Percentiles rank a stretch among this genome's conserved stretches.
Evolutionary conservation across 2,797 vertebrate genomes (phyloP).

Genomic region (Falco rusticolus): DNA sequence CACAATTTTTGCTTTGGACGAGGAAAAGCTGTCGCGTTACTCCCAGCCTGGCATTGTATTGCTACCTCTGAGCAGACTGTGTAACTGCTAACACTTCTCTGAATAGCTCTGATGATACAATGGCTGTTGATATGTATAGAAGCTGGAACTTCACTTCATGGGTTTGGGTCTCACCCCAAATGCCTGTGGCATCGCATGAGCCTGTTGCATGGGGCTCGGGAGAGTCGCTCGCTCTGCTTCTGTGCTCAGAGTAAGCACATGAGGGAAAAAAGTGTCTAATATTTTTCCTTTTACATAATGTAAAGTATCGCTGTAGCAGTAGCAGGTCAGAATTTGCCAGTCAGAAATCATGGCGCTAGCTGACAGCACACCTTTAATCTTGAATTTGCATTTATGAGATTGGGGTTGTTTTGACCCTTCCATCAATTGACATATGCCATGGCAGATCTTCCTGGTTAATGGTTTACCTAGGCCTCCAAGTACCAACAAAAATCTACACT

Average conservation of each 20-base stretch:
- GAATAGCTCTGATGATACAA: background rate
- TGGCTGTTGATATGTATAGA: slow-evolving; percentile 3
- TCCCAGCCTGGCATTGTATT: background rate
- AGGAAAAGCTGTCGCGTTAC: background rate
- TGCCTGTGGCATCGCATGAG: background rate
- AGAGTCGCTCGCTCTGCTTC: background rate
- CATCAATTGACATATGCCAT: background rate
- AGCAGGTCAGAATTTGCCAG: background rate
- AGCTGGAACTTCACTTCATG: background rate
- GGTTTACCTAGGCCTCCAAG: slow-evolving; percentile 49
- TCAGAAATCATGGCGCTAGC: background rate
- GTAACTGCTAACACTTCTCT: background rate
- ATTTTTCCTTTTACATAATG: background rate
- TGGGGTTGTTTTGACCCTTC: background rate
- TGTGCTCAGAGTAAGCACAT: background rate
- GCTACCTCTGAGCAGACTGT: background rate
- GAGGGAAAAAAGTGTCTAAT: background rate
- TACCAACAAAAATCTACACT: slow-evolving; percentile 35
- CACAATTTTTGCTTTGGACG: background rate
- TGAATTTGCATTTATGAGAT: background rate
- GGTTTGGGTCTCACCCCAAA: background rate
- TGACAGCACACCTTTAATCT: background rate
- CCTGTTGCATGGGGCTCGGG: background rate
- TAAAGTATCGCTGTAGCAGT: background rate
- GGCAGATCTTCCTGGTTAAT: slow-evolving; percentile 42